phyloP scores from a whole-genome alignment of 1,140 invertebrate species.

The Hypsibius dujardini region DNA sequence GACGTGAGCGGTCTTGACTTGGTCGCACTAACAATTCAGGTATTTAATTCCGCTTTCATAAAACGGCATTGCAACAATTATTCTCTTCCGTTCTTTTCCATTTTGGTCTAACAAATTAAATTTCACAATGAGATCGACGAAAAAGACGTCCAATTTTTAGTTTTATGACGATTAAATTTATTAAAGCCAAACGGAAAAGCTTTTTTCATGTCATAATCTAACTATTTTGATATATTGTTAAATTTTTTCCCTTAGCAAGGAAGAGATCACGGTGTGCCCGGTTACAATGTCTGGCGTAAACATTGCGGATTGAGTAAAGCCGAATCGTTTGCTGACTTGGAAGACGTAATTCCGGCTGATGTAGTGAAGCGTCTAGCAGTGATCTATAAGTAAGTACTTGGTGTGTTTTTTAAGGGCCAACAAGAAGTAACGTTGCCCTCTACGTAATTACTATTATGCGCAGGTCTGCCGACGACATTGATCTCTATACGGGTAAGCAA shows the following conservation, averaged over 20 bases:
- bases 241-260: slow-evolving; percentile 32
- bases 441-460: background rate
- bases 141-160: background rate
- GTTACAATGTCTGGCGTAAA: slow-evolving; percentile 37
- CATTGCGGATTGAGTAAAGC: slow-evolving; percentile 34
- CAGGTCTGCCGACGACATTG: background rate
- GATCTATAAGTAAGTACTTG: slow-evolving; percentile 23
- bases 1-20: background rate
- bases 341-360: slow-evolving; percentile 25
- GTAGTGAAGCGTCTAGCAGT: slow-evolving; percentile 26
- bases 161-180: background rate
- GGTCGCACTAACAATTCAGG: background rate
- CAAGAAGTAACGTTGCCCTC: background rate
- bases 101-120: background rate
- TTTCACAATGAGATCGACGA: background rate
- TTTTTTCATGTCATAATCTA: background rate
- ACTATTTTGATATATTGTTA: background rate
- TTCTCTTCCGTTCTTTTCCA: background rate
- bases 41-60: background rate
- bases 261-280: slow-evolving; percentile 40
- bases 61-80: background rate
- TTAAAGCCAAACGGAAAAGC: background rate
- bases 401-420: background rate
- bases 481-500: slow-evolving; percentile 1
- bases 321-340: slow-evolving; percentile 35